Conservation (phyloP, 2,797 vertebrate genomes). For the Calcarius lapponicus region DNA sequence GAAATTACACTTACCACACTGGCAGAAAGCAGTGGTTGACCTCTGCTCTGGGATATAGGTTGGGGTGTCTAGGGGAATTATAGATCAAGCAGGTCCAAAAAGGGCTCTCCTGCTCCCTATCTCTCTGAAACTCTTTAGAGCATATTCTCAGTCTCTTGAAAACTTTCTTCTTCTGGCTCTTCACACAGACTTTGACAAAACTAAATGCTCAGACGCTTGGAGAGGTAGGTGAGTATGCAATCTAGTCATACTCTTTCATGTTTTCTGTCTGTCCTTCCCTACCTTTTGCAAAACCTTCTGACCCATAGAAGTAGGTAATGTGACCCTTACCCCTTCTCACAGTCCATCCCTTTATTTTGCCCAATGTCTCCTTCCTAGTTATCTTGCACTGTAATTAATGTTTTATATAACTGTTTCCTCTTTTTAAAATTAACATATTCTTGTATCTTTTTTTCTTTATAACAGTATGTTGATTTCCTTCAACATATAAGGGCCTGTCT, state of each 20-base stretch:
- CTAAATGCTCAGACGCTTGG: accelerated
- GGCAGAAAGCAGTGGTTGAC: not conserved
- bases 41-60: not conserved
- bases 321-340: not conserved
- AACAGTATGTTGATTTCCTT: not conserved
- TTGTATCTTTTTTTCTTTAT: not conserved
- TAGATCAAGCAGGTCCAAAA: not conserved
- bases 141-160: not conserved
- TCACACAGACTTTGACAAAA: not conserved
- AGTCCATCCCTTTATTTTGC: not conserved
- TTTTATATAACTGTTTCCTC: not conserved
- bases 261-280: not conserved
- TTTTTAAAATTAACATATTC: not conserved
- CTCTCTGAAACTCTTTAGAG: not conserved
- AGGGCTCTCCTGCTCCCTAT: accelerated
- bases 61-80: not conserved
- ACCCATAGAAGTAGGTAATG: not conserved
- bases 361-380: not conserved
- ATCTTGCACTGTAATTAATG: not conserved
- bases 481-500: not conserved
- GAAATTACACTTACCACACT: not conserved
- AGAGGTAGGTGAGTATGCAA: not conserved
- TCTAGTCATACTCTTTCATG: not conserved
- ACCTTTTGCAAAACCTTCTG: not conserved
- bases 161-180: not conserved